phyloP scores from a whole-genome alignment of 2,888 invertebrate species.

The Ornithoptera priamus region DNA sequence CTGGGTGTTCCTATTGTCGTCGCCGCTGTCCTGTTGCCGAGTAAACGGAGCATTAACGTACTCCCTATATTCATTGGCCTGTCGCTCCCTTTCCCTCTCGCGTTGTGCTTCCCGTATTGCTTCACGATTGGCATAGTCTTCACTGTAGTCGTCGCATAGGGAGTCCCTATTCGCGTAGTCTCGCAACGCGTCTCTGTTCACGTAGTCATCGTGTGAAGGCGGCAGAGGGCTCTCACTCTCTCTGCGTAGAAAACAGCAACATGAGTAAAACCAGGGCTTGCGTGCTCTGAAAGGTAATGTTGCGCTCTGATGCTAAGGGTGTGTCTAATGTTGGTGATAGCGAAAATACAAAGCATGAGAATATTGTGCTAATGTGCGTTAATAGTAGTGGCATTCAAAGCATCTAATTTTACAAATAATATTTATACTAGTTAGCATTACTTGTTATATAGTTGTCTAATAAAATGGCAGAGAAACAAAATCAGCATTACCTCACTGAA shows the following conservation, averaged over 20 bases:
- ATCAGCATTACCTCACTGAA: slow-evolving; percentile 53
- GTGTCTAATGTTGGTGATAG: slow-evolving; percentile 28
- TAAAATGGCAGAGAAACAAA: not conserved
- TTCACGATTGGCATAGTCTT: slow-evolving; percentile 76
- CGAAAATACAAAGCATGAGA: slow-evolving; percentile 23
- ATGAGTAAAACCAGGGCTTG: slow-evolving; percentile 72
- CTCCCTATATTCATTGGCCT: slow-evolving; percentile 68
- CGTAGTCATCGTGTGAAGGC: slow-evolving; percentile 70
- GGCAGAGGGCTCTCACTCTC: slow-evolving; percentile 74
- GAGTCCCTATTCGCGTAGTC: slow-evolving; percentile 74
- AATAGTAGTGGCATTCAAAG: slow-evolving; percentile 24
- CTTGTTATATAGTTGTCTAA: not conserved
- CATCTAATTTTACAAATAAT: not conserved
- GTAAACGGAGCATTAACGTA: slow-evolving; percentile 73
- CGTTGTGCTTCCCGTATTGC: slow-evolving; percentile 75
- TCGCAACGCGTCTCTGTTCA: slow-evolving; percentile 67
- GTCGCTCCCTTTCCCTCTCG: slow-evolving; percentile 60
- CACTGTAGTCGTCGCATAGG: slow-evolving; percentile 71
- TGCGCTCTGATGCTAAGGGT: slow-evolving; percentile 53
- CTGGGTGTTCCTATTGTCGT: slow-evolving; percentile 70
- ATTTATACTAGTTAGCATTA: not conserved
- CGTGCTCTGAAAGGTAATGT: slow-evolving; percentile 64
- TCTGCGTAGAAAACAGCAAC: slow-evolving; percentile 77
- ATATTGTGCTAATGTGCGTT: not conserved
- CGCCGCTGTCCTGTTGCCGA: slow-evolving; percentile 61